Percentiles rank a stretch among this genome's conserved stretches.
phyloP scores from a whole-genome alignment of 2,888 invertebrate genomes.

The Argyra leucocephala region DNA sequence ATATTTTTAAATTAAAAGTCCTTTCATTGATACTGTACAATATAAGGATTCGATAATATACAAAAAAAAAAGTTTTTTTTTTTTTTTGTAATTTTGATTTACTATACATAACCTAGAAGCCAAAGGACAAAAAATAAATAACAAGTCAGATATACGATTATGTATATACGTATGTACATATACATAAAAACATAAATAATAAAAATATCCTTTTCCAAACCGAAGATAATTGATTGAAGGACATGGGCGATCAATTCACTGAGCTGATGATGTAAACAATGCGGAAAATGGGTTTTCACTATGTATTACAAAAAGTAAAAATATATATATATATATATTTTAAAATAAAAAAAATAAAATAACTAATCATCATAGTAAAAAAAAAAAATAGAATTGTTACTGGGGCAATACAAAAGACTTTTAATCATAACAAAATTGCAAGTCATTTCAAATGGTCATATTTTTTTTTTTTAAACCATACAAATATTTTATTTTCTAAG shows the following conservation, averaged over 20 bases:
- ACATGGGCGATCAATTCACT: conserved; percentile 3
- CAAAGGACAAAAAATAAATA: too few species aligned
- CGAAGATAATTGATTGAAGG: conserved; percentile 5
- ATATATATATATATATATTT: not conserved
- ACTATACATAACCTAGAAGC: not conserved
- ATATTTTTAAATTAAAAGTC: not conserved
- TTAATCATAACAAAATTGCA: not conserved
- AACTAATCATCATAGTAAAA: not conserved
- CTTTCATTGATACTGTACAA: not conserved
- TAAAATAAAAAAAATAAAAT: not conserved
- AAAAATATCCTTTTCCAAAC: not conserved
- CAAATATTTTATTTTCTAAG: too few species aligned
- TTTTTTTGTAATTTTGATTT: not conserved
- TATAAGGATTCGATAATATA: too few species aligned
- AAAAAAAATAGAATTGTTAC: not conserved
- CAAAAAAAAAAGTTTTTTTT: too few species aligned
- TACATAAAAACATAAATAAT: not conserved
- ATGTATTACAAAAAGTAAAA: not conserved
- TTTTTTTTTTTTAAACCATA: not conserved
- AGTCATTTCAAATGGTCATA: conserved; percentile 1
- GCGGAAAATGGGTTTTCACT: conserved; percentile 7
- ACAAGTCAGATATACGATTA: too few species aligned
- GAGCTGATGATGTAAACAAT: conserved; percentile 9
- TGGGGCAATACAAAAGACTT: not conserved
- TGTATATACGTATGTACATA: too few species aligned